Evolutionary conservation across 2,888 invertebrate genomes (phyloP).

Genomic region (Arenicola marina): DNA sequence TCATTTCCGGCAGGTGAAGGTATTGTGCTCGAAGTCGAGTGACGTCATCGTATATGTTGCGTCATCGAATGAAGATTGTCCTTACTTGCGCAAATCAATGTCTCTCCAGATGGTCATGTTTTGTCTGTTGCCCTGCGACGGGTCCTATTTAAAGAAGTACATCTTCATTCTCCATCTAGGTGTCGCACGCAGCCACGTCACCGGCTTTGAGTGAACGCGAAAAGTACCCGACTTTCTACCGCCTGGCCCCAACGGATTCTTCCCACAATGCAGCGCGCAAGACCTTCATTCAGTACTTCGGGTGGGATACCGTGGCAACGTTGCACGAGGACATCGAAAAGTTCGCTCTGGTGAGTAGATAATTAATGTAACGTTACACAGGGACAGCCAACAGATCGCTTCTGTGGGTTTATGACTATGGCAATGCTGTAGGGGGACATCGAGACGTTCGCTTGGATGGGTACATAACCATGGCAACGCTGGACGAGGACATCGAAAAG

Average conservation of each 20-base stretch:
- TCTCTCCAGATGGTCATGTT: too few species aligned
- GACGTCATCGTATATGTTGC: not conserved
- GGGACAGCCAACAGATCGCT: too few species aligned
- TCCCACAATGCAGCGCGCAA: constrained; percentile 87
- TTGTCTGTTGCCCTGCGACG: not conserved
- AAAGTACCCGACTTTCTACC: constrained; percentile 86
- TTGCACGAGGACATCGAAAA: constrained; percentile 86
- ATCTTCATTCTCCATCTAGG: constrained; percentile 69
- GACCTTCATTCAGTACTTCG: constrained; percentile 78
- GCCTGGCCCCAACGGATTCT: constrained; percentile 87
- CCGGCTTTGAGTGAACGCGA: constrained; percentile 86
- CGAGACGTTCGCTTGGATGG: too few species aligned
- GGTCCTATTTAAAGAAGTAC: not conserved
- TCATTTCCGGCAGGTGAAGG: too few species aligned
- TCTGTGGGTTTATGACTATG: too few species aligned
- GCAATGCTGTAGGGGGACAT: too few species aligned
- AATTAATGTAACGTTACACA: too few species aligned
- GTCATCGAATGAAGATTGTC: too few species aligned
- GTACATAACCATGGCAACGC: too few species aligned
- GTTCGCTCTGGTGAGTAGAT: constrained; percentile 72
- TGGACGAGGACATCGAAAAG: too few species aligned
- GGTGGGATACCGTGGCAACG: constrained; percentile 86
- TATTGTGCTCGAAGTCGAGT: too few species aligned
- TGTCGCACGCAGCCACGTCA: constrained; percentile 87
- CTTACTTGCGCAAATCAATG: too few species aligned